A percentile compares a stretch with the other conserved stretches of the same genome.
Conservation (phyloP, 2,113 vertebrate genomes). For the Prietella phreatophila region DNA sequence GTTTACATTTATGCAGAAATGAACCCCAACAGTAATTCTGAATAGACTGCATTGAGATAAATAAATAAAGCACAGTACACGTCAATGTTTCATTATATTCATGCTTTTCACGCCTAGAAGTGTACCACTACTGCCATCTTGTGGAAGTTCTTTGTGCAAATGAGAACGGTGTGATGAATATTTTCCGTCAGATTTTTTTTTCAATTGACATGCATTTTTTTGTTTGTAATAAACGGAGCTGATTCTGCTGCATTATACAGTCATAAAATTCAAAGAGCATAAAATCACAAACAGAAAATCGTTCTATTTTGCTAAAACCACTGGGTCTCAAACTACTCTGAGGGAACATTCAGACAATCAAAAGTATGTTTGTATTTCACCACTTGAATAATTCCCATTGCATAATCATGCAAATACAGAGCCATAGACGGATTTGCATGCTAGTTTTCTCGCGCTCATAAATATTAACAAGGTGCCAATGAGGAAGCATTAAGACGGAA, state of each 20-base stretch:
- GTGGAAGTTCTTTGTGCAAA: constrained; percentile 5
- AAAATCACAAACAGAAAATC: not conserved
- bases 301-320: not conserved
- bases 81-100: not conserved
- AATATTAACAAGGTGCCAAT: constrained; percentile 16
- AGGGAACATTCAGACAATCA: not conserved
- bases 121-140: constrained; percentile 38
- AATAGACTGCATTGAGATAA: not conserved
- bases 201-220: not conserved
- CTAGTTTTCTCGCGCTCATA: not conserved
- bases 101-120: not conserved
- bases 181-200: not conserved
- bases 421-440: not conserved
- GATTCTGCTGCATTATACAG: not conserved
- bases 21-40: not conserved
- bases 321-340: not conserved
- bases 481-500: not conserved
- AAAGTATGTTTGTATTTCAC: constrained; percentile 6
- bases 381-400: constrained; percentile 4
- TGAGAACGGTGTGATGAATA: not conserved
- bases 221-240: not conserved
- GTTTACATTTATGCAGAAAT: constrained; percentile 2
- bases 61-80: not conserved
- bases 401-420: constrained; percentile 35
- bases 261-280: not conserved